A percentile compares a stretch with the other conserved stretches of the same genome.
These are phyloP conservation scores for Catostomus latipinnis DNA, from an alignment of 2,797 vertebrate species.

Conservation along the genomic window DNA sequence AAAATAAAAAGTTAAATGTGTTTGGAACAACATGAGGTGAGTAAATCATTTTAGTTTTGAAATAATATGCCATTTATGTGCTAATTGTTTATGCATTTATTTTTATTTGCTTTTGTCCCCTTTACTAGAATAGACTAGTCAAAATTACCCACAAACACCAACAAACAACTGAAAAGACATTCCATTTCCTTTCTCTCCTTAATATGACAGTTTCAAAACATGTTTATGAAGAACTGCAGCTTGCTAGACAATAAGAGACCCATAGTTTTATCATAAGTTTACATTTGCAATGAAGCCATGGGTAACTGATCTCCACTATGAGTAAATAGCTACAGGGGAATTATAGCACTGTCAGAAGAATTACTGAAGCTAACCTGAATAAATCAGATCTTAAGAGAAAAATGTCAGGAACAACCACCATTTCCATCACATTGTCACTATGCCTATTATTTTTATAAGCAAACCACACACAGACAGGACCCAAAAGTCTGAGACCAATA, in stretches of 20 bases:
- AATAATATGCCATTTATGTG: too few relatives aligned
- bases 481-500: background rate
- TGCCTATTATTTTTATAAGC: background rate
- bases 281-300: slow-evolving; percentile 22
- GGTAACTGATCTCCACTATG: slow-evolving; percentile 30
- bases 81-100: too few relatives aligned
- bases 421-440: slow-evolving; percentile 22
- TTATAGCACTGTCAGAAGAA: slow-evolving; percentile 35
- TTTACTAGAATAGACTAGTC: background rate
- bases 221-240: slow-evolving; percentile 10
- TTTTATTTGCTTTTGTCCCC: background rate
- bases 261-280: slow-evolving; percentile 42
- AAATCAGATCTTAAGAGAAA: slow-evolving; percentile 36
- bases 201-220: background rate
- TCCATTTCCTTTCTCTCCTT: background rate
- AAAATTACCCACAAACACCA: background rate
- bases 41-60: too few relatives aligned
- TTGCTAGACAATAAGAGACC: slow-evolving; percentile 17
- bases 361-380: slow-evolving; percentile 40
- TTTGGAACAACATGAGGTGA: too few relatives aligned
- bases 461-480: background rate
- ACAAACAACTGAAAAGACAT: background rate
- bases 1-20: too few relatives aligned
- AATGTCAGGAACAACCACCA: slow-evolving; percentile 29
- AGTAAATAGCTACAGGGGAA: slow-evolving; percentile 43